Conservation (phyloP, 1,140 invertebrate genomes). For the Harpegnathos saltator region DNA sequence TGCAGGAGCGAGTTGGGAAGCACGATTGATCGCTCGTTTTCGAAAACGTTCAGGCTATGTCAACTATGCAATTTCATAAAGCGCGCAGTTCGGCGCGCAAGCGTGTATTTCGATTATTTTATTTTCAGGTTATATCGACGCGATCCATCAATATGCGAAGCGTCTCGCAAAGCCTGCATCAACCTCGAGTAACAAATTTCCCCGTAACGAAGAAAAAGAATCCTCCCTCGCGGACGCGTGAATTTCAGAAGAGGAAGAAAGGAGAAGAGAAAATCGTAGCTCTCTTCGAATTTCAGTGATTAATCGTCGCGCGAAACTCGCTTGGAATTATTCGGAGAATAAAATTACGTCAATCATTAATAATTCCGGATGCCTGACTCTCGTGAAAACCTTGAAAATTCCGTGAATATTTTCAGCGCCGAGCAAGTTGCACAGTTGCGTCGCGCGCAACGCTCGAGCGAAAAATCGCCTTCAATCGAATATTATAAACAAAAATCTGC, state of each 20-base stretch:
- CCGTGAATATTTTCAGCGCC: neutral
- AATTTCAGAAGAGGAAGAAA: neutral
- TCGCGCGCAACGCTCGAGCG: neutral
- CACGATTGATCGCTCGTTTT: neutral
- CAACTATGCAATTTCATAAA: conserved; percentile 55
- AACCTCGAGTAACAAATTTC: conserved; percentile 1
- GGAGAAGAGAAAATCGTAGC: neutral
- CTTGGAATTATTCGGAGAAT: neutral
- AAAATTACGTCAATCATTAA: neutral
- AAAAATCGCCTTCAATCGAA: neutral
- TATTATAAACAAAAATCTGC: neutral
- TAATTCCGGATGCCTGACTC: neutral
- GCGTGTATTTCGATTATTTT: conserved; percentile 12
- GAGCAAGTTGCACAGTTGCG: conserved; percentile 3
- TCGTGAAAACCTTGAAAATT: neutral
- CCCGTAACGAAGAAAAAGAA: neutral
- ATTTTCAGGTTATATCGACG: conserved; percentile 6
- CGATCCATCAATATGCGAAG: neutral
- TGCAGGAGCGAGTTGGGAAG: too few relatives aligned
- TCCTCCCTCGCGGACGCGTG: neutral
- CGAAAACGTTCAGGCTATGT: conserved; percentile 22
- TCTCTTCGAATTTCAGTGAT: neutral
- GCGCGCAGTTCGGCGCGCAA: neutral
- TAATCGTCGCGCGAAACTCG: neutral
- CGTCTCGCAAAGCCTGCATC: neutral